These are phyloP conservation scores for Brachionus rotundiformis DNA, from an alignment of 1,140 invertebrate genomes.

Conservation along the genomic window DNA sequence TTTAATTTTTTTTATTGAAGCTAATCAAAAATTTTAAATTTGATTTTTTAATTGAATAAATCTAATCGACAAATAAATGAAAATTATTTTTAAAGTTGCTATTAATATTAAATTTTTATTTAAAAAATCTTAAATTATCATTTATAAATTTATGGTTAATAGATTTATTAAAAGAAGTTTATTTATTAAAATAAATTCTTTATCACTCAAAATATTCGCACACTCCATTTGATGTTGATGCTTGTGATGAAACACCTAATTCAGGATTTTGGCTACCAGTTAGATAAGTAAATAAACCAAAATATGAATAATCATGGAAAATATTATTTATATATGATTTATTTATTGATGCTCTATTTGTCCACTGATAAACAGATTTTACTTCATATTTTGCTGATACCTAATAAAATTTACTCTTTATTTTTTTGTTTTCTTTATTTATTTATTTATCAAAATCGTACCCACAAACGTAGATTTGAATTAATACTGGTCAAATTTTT, in stretches of 20 bases:
- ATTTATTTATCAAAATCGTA: background rate
- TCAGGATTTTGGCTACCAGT: background rate
- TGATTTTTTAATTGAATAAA: too few relatives aligned
- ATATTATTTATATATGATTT: background rate
- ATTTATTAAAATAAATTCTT: too few relatives aligned
- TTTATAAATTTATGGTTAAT: too few relatives aligned
- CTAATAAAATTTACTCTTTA: background rate
- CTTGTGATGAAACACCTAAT: background rate
- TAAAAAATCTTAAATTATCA: too few relatives aligned
- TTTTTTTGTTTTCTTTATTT: background rate
- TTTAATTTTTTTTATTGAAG: too few relatives aligned
- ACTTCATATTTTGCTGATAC: background rate
- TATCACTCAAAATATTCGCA: constrained; percentile 23
- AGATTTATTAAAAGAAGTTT: too few relatives aligned
- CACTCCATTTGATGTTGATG: background rate
- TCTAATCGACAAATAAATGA: background rate
- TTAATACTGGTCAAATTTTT: background rate
- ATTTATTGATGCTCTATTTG: background rate
- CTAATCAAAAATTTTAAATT: too few relatives aligned
- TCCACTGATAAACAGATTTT: background rate
- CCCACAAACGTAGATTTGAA: background rate
- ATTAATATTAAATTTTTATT: too few relatives aligned
- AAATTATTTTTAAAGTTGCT: too few relatives aligned
- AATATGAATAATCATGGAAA: background rate
- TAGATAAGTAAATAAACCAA: background rate